Conservation (phyloP, 2,113 vertebrate species). For the Centrocercus urophasianus region DNA sequence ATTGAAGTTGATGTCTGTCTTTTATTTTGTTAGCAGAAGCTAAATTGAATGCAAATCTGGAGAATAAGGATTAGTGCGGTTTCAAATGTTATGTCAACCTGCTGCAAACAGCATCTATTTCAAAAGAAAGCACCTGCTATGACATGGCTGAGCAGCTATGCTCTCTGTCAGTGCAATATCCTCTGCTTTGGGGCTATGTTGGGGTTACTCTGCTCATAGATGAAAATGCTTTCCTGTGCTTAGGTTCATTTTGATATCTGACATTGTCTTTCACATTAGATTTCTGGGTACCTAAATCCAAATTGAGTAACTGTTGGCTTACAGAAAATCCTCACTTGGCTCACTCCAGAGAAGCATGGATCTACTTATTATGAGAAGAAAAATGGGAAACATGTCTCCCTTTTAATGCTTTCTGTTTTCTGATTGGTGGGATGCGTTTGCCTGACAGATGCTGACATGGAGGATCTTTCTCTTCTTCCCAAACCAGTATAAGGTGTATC, state of each 20-base stretch:
- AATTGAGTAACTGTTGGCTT: not conserved
- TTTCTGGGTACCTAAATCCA: not conserved
- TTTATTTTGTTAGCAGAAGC: not conserved
- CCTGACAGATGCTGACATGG: not conserved
- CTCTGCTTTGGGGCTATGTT: accelerated
- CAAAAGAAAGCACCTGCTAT: not conserved
- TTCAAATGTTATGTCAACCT: not conserved
- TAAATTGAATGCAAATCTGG: not conserved
- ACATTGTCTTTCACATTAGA: not conserved
- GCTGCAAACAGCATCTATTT: not conserved
- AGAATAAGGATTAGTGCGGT: not conserved
- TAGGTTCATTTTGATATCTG: not conserved
- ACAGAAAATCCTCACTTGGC: not conserved
- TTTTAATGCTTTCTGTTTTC: not conserved
- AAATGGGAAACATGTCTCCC: not conserved
- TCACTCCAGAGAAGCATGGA: not conserved
- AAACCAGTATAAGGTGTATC: not conserved
- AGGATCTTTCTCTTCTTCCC: not conserved
- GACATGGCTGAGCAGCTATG: not conserved
- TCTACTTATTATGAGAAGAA: not conserved
- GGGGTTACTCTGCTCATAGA: not conserved
- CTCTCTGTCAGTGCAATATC: not conserved
- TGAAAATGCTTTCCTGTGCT: not conserved
- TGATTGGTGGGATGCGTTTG: not conserved
- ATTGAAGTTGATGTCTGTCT: not conserved